Percentiles rank a stretch among this genome's conserved stretches.
phyloP scores from a whole-genome alignment of 2,888 invertebrate species.

The Nymphalis c-album region DNA sequence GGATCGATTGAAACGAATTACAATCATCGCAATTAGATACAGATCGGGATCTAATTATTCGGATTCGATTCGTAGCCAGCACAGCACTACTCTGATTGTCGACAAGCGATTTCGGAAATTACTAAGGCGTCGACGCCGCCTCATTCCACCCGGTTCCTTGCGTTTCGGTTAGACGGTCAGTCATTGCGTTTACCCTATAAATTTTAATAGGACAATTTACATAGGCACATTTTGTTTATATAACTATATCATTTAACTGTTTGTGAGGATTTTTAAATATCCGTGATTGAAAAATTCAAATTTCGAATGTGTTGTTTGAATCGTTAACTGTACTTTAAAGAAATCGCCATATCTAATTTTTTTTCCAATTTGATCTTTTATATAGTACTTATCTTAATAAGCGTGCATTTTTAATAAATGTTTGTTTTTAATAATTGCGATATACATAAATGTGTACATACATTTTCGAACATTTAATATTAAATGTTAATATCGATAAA shows the following conservation, averaged over 20 bases:
- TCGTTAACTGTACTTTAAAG: too few species aligned
- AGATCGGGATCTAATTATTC: slow-evolving; percentile 77
- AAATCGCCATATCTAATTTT: too few species aligned
- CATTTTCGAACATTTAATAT: too few species aligned
- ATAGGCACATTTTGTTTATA: slow-evolving; percentile 38
- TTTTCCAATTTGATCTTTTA: too few species aligned
- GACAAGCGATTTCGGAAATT: slow-evolving; percentile 80
- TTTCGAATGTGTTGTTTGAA: too few species aligned
- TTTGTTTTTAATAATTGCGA: too few species aligned
- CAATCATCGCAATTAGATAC: slow-evolving; percentile 69
- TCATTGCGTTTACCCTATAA: slow-evolving; percentile 57
- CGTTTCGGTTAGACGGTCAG: slow-evolving; percentile 62
- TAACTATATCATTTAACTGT: neutral
- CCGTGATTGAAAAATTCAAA: too few species aligned
- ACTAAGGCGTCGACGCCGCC: slow-evolving; percentile 71
- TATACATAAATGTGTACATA: too few species aligned
- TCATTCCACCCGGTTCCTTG: slow-evolving; percentile 56
- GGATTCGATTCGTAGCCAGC: slow-evolving; percentile 60
- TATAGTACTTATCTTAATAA: too few species aligned
- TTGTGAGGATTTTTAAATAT: too few species aligned
- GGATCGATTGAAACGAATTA: slow-evolving; percentile 45
- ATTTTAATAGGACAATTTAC: slow-evolving; percentile 50
- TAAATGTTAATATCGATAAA: too few species aligned
- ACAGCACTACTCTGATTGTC: slow-evolving; percentile 76
- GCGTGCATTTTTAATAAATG: too few species aligned